Evolutionary conservation across 2,113 vertebrate species (phyloP).

Genomic region (Oxyruncus cristatus): DNA sequence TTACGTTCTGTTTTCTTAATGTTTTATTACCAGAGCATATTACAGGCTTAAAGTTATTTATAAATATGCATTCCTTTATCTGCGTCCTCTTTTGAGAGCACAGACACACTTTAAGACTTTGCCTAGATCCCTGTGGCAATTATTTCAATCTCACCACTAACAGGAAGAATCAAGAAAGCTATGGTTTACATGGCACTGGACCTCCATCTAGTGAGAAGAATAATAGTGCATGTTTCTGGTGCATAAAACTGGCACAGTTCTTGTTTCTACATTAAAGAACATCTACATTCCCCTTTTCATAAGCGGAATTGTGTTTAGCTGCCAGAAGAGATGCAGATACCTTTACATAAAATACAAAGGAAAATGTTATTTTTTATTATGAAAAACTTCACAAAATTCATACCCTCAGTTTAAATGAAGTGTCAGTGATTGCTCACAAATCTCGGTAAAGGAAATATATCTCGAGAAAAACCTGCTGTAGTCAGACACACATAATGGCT

Average conservation of each 20-base stretch:
- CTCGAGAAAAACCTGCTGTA: not conserved
- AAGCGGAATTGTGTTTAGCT: not conserved
- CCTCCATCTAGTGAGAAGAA: slow-evolving; percentile 57
- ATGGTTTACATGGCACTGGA: slow-evolving; percentile 16
- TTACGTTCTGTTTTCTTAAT: not conserved
- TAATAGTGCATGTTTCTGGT: not conserved
- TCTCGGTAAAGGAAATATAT: not conserved
- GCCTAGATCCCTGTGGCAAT: not conserved
- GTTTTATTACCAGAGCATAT: not conserved
- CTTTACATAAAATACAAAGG: not conserved
- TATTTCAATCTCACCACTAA: not conserved
- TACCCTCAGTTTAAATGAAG: not conserved
- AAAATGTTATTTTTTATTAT: not conserved
- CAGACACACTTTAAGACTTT: not conserved
- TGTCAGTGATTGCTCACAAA: not conserved
- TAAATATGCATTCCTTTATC: not conserved
- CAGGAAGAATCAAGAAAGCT: not conserved
- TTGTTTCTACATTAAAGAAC: not conserved
- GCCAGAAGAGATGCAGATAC: not conserved
- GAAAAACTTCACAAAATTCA: not conserved
- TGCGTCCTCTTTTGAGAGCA: not conserved
- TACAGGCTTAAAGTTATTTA: not conserved
- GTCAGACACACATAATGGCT: not conserved
- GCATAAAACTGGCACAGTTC: not conserved
- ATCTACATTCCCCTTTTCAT: no score